A percentile compares a stretch with the other conserved stretches of the same genome.
Evolutionary conservation across 2,113 vertebrate genomes (phyloP).

Genomic region (Arvicanthis niloticus): DNA sequence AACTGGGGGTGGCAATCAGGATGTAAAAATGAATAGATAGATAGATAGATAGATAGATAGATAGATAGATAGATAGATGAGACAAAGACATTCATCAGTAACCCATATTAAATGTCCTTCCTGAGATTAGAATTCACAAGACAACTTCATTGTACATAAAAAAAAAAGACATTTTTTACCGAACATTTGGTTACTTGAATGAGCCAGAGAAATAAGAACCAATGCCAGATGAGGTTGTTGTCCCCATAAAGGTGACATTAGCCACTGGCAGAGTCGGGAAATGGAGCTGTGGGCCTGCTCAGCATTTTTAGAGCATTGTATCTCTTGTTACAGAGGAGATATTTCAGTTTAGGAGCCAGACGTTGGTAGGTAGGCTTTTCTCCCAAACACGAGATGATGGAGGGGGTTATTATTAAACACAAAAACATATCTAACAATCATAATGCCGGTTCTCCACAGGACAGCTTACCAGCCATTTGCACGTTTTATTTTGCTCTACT

Average conservation of each 20-base stretch:
- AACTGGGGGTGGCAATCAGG: too few relatives aligned
- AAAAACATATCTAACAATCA: neutral
- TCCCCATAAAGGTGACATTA: neutral
- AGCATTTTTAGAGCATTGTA: constrained; percentile 46
- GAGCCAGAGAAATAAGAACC: neutral
- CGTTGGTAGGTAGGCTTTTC: constrained; percentile 41
- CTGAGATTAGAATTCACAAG: constrained; percentile 44
- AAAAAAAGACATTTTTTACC: neutral
- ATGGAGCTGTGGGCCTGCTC: constrained; percentile 44
- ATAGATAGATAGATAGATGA: too few relatives aligned
- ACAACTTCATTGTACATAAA: neutral
- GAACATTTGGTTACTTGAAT: neutral
- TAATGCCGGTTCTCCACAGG: constrained; percentile 44
- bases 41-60: too few relatives aligned
- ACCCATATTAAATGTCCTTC: constrained; percentile 49
- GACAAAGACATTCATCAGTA: neutral
- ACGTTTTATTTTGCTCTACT: constrained; percentile 44
- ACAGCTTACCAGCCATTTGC: constrained; percentile 46
- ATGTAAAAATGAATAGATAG: too few relatives aligned
- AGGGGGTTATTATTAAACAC: constrained; percentile 55
- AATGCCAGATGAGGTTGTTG: neutral
- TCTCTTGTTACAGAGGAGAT: constrained; percentile 35
- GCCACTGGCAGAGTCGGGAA: constrained; percentile 21
- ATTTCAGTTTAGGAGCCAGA: constrained; percentile 59
- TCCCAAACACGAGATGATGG: constrained; percentile 26